These are phyloP conservation scores for Lysiphlebus fabarum DNA, from an alignment of 1,140 invertebrate genomes.

Conservation along the genomic window DNA sequence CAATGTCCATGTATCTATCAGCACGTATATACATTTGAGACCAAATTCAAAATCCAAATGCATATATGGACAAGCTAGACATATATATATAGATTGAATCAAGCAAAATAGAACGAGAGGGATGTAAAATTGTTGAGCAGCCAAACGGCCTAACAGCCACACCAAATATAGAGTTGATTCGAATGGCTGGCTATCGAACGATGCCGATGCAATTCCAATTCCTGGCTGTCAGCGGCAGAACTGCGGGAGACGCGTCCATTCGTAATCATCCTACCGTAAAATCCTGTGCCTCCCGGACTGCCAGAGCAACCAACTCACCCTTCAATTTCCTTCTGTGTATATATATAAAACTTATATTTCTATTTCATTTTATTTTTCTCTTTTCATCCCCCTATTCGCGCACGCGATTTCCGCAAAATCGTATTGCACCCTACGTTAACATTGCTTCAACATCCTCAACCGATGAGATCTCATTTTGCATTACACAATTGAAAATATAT, in stretches of 20 bases:
- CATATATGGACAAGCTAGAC: background rate
- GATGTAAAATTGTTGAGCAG: constrained; percentile 10
- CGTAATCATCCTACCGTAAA: constrained; percentile 51
- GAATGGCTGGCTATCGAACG: constrained; percentile 52
- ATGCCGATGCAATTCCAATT: constrained; percentile 58
- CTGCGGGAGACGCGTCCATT: constrained; percentile 57
- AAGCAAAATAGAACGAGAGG: constrained; percentile 5
- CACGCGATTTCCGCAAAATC: background rate
- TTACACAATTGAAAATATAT: too few species aligned
- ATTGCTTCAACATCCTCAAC: too few species aligned
- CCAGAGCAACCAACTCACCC: constrained; percentile 26
- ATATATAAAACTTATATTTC: too few species aligned
- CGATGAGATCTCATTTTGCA: too few species aligned
- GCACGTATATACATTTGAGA: background rate
- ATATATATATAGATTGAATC: background rate
- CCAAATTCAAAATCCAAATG: constrained; percentile 1
- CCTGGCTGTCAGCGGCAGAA: constrained; percentile 57
- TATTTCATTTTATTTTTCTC: too few species aligned
- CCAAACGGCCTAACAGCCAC: constrained; percentile 26
- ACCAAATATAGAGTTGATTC: constrained; percentile 20
- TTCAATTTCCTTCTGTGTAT: constrained; percentile 23
- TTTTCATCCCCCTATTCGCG: constrained; percentile 6
- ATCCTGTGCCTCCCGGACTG: constrained; percentile 48
- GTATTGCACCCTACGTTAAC: too few species aligned
- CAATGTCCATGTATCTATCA: constrained; percentile 16